phyloP scores from a whole-genome alignment of 2,888 invertebrate genomes.

The Glaucopsyche alexis region DNA sequence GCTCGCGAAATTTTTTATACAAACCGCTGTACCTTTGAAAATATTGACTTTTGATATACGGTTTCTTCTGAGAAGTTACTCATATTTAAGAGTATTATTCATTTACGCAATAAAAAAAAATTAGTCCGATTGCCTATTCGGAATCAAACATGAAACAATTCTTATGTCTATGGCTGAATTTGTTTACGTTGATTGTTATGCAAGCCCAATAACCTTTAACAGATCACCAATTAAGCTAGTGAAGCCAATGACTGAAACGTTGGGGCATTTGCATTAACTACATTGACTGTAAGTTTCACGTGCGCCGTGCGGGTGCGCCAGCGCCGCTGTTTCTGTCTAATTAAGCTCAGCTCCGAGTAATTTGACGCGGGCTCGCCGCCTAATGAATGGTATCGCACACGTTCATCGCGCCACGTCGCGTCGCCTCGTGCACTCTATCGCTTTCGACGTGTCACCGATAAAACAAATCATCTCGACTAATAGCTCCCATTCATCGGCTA shows the following conservation, averaged over 20 bases:
- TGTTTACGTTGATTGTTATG: background rate
- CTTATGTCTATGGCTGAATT: background rate
- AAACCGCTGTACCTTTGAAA: too few relatives aligned
- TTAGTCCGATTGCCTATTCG: too few relatives aligned
- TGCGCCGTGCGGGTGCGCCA: conserved; percentile 41
- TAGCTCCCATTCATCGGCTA: conserved; percentile 40
- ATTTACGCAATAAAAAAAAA: too few relatives aligned
- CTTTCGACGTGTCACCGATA: conserved; percentile 57
- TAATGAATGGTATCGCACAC: conserved; percentile 80
- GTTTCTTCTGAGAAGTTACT: too few relatives aligned
- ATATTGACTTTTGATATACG: too few relatives aligned
- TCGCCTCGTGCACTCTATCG: conserved; percentile 50
- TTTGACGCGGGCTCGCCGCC: conserved; percentile 73
- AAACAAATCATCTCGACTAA: conserved; percentile 53
- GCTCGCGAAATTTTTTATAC: too few relatives aligned
- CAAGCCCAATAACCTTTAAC: background rate
- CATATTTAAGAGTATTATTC: too few relatives aligned
- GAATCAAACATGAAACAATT: background rate
- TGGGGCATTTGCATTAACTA: conserved; percentile 38
- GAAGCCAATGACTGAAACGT: background rate
- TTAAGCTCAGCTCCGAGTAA: conserved; percentile 71
- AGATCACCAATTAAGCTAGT: conserved; percentile 12
- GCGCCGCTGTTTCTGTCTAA: conserved; percentile 58
- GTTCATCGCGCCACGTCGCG: conserved; percentile 71
- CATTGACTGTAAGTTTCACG: conserved; percentile 38